phyloP scores from a whole-genome alignment of 2,113 vertebrate genomes.

The Ceratotherium simum region DNA sequence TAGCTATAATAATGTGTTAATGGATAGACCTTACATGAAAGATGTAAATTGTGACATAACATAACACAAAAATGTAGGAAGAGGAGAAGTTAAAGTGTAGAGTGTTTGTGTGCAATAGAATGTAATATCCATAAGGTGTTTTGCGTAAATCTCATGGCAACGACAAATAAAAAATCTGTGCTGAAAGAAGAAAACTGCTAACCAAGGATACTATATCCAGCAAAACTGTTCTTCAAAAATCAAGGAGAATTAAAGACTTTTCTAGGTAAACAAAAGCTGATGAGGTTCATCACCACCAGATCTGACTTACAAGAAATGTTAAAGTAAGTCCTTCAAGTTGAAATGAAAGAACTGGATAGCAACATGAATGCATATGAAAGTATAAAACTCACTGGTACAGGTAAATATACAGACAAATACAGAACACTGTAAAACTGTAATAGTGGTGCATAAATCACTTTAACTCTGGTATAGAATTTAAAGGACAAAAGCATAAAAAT shows the following conservation, averaged over 20 bases:
- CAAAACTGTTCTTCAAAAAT: too few species aligned
- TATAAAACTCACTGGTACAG: neutral
- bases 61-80: neutral
- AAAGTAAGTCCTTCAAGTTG: too few species aligned
- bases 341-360: neutral
- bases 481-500: neutral
- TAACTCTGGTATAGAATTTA: neutral
- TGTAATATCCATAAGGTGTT: neutral
- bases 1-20: neutral
- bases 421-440: neutral
- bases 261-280: neutral
- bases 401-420: neutral
- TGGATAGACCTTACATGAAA: neutral
- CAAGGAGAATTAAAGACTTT: too few species aligned
- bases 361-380: neutral
- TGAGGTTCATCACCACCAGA: neutral
- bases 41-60: neutral
- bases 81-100: neutral
- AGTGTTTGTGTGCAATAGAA: neutral
- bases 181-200: neutral
- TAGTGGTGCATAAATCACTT: neutral
- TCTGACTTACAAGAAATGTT: too few species aligned
- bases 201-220: too few species aligned
- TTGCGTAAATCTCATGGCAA: neutral
- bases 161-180: neutral